Evolutionary conservation across 2,888 invertebrate species (phyloP).

Genomic region (Cephus runcator): DNA sequence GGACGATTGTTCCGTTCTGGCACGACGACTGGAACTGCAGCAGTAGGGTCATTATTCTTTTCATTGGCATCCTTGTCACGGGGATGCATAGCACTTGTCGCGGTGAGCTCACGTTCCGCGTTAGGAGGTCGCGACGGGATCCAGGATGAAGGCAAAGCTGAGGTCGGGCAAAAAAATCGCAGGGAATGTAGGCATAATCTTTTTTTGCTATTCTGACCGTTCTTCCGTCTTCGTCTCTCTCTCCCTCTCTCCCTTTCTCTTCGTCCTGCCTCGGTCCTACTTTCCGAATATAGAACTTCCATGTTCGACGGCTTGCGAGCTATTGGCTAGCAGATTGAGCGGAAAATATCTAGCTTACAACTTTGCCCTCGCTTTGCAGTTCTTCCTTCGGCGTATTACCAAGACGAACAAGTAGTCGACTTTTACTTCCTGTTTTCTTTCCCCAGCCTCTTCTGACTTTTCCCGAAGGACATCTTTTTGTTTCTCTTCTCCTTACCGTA

Average conservation of each 20-base stretch:
- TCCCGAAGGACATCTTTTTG: neutral
- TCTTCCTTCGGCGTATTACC: neutral
- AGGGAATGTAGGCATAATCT: neutral
- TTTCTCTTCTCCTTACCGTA: neutral
- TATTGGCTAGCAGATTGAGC: slow-evolving; percentile 49
- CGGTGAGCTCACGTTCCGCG: neutral
- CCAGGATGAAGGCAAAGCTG: neutral
- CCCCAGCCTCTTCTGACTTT: neutral
- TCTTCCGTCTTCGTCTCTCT: slow-evolving; percentile 10
- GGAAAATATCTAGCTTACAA: slow-evolving; percentile 49
- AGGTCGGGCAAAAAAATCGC: neutral
- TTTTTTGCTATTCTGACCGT: neutral
- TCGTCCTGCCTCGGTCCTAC: neutral
- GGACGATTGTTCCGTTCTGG: slow-evolving; percentile 44
- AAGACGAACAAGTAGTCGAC: neutral
- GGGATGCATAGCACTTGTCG: slow-evolving; percentile 25
- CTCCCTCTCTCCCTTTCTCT: slow-evolving; percentile 19
- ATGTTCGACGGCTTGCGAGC: slow-evolving; percentile 28
- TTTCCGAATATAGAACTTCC: slow-evolving; percentile 38
- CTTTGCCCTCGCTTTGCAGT: slow-evolving; percentile 23
- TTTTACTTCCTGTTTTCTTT: neutral
- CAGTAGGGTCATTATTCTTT: slow-evolving; percentile 37
- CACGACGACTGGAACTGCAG: slow-evolving; percentile 30
- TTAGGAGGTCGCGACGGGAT: neutral
- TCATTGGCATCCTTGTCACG: slow-evolving; percentile 26